These are phyloP conservation scores for Rhopalosiphum maidis DNA, from an alignment of 1,140 invertebrate species.

Conservation along the genomic window DNA sequence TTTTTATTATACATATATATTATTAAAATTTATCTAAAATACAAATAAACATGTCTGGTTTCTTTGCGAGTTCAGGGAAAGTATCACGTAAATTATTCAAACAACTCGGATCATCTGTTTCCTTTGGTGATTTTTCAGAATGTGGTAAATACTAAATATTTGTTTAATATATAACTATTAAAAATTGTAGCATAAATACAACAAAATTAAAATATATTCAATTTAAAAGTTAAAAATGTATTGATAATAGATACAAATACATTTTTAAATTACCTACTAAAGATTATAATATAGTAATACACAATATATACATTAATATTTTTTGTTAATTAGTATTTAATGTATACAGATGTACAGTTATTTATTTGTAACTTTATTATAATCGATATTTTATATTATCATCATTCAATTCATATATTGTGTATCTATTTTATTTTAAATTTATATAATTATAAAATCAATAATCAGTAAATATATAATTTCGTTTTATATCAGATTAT, in stretches of 20 bases:
- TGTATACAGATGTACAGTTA: neutral
- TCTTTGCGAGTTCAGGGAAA: neutral
- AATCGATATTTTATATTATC: neutral
- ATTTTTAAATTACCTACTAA: neutral
- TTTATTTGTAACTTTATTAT: neutral
- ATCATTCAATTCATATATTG: neutral
- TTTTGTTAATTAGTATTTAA: neutral
- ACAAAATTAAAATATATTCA: neutral
- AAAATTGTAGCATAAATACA: neutral
- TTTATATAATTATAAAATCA: neutral
- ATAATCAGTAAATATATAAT: neutral
- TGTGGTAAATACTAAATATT: constrained; percentile 33
- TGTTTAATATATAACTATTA: neutral
- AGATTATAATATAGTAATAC: neutral
- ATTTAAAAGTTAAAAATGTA: neutral
- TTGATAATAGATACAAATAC: neutral
- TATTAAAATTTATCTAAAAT: neutral
- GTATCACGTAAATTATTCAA: neutral
- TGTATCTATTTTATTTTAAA: neutral
- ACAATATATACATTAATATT: neutral
- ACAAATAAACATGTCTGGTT: neutral
- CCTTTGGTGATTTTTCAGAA: constrained; percentile 17
- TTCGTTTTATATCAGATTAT: neutral
- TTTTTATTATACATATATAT: neutral
- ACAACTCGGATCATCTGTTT: neutral